Evolutionary conservation across 1,140 invertebrate species (phyloP), one percentile per base, ranked within the genome.

Genomic region (Euura lappo): DNA sequence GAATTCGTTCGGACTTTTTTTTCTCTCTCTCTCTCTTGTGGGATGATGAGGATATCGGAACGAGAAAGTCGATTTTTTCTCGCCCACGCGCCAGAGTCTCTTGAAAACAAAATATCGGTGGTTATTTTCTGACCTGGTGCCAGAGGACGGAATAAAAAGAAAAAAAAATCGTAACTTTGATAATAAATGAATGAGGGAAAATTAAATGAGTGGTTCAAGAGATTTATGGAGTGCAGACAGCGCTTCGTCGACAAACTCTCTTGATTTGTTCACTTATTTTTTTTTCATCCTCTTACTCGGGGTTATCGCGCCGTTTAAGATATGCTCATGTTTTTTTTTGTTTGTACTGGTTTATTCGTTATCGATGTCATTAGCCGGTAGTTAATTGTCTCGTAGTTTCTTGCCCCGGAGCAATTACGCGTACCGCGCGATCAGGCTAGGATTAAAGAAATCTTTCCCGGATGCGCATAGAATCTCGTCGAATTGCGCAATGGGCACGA

Each of bases 281-380:
- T 28, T 28, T 28, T 60, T 60, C 8, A 8, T 51, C 11, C 1
- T 8, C 10, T 11, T 8, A 60, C 8, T 60, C 51, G 51, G 6
- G 51, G 51, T 60, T 60, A 60, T 60, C 51, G 51, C 51, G 51
- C 51, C 51, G 51, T 60, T 60, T 60, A 60, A 60, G 51, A 60
- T 60, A 3, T n/a, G 51, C 6, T 6, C 13, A n/a, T 60, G 13
- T 60, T 6, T n/a, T 3, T 60, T 8, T 60, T 60, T 60, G 4
- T 60, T n/a, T 8, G 0, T 51, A 7, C 7, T 51, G 7, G 47
- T 51, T 60, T 11, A 2, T 60, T 60, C 51, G 8, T 60, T 60
- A 60, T 60, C 51, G 51, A 60, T 60, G 13, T 60, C 6, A 60
- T n/a, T 6, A 60, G 51, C 13, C 8, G 13, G 8, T n/a, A 60